phyloP scores from a whole-genome alignment of 53 echinoderm and acorn worm species.

The Patiria pectinifera region DNA sequence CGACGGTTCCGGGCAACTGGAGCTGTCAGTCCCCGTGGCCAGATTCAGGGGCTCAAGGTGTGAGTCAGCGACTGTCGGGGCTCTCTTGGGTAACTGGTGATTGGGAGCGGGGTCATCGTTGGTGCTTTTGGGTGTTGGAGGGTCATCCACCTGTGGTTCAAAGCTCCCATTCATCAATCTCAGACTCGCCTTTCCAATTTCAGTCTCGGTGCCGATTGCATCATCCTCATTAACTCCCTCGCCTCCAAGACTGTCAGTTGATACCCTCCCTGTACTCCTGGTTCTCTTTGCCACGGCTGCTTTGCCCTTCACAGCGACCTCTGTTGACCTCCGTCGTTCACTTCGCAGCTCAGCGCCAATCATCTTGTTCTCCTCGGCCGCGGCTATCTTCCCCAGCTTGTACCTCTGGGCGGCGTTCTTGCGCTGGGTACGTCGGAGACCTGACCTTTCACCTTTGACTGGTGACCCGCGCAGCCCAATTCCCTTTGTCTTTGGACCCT shows the following conservation, averaged over 20 bases:
- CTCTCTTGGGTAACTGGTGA: slow-evolving; percentile 38
- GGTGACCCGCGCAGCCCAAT: neutral
- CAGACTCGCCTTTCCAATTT: neutral
- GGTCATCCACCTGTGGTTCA: slow-evolving; percentile 16
- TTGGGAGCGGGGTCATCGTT: slow-evolving; percentile 21
- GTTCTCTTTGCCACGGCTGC: slow-evolving; percentile 8
- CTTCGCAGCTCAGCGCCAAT: slow-evolving; percentile 53
- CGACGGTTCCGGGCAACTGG: slow-evolving; percentile 28
- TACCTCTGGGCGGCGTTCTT: slow-evolving; percentile 59
- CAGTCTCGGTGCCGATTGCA: slow-evolving; percentile 1
- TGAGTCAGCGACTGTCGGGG: slow-evolving; percentile 33
- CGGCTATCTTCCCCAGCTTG: slow-evolving; percentile 56
- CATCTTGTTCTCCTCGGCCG: slow-evolving; percentile 48
- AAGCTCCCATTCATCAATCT: neutral
- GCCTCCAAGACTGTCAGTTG: neutral
- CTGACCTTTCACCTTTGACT: slow-evolving; percentile 34
- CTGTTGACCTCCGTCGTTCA: slow-evolving; percentile 48
- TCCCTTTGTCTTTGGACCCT: neutral
- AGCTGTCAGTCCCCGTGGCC: slow-evolving; percentile 22
- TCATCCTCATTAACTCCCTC: slow-evolving; percentile 29
- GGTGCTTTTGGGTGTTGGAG: neutral
- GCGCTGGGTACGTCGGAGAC: slow-evolving; percentile 53
- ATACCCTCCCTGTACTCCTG: neutral
- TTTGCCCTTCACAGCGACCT: slow-evolving; percentile 5
- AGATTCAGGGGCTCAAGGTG: slow-evolving; percentile 52